Evolutionary conservation across 2,113 vertebrate species (phyloP), one percentile per base, ranked within the genome.

Genomic region (Centrocercus urophasianus): DNA sequence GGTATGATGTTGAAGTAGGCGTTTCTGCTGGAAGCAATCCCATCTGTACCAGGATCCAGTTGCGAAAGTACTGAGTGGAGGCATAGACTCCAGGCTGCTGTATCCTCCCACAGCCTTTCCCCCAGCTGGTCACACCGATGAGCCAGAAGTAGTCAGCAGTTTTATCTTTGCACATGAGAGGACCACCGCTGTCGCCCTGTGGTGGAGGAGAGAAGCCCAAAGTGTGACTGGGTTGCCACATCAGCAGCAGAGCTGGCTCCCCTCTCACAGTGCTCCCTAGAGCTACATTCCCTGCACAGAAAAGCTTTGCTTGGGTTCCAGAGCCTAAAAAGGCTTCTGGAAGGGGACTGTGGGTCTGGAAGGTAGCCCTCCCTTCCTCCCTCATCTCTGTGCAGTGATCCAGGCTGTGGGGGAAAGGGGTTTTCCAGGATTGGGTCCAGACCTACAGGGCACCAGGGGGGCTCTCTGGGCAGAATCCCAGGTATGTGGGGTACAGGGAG

Each of bases 111-210:
- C 89, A 91, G 70, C 75, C 81, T 45, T 8, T 57, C 13, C 89
- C 86, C 89, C 86, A 88, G 85, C 89, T 94, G 70, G 89, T 94
- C 52, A 88, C 85, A 50, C 93, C 89, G 7, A 94, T 74, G 4
- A 94, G 80, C 89, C 93, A 94, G 64, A 81, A 94, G 80, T 71
- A 56, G 45, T 83, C 45, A 6, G 48, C 34, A 1, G 1, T 56
- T 52, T 56, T 83, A 1, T 92, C 83, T 73, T 92, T 81, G 83
- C 89, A 93, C 22, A 87, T 24, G 11, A 93, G 82, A 32, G 92
- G 86, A 14, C 92, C 94, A 18, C 86, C 57, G 2, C 82, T 92
- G 85, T 95, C 91, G 0, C 88, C 91, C 91, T 95, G 85, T 52
- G 70, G 73, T 3, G 21, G 24, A 61, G 8, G 22, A 61, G 50